A percentile compares a stretch with the other conserved stretches of the same genome.
These are phyloP conservation scores for Panurus biarmicus DNA, from an alignment of 2,113 vertebrate species.

Conservation along the genomic window DNA sequence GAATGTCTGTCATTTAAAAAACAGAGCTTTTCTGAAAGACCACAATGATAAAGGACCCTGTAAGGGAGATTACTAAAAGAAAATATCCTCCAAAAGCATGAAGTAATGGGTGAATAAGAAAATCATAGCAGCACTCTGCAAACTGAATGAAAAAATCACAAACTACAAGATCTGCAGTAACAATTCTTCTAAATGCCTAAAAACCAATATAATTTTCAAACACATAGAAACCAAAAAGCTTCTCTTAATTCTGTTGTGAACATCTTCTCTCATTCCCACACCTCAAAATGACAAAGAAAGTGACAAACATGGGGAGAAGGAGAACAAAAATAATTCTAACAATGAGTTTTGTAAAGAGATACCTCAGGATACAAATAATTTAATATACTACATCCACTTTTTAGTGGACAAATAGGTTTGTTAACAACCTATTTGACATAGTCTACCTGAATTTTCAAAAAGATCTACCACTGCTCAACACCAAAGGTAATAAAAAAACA, in stretches of 20 bases:
- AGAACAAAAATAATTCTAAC: not conserved
- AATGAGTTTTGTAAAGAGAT: not conserved
- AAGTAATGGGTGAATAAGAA: not conserved
- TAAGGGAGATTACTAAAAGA: not conserved
- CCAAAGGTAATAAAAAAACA: not conserved
- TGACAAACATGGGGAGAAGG: not conserved
- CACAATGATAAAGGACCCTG: not conserved
- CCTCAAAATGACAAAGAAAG: not conserved
- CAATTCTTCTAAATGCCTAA: not conserved
- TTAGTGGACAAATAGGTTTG: not conserved
- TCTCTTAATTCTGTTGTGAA: not conserved
- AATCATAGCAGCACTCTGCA: not conserved
- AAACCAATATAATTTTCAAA: not conserved
- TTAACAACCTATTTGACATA: not conserved
- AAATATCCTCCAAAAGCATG: not conserved
- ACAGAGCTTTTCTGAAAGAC: not conserved
- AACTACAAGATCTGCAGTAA: not conserved
- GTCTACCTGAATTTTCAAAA: not conserved
- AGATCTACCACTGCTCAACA: not conserved
- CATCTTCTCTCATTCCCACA: not conserved
- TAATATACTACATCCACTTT: not conserved
- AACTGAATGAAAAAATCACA: not conserved
- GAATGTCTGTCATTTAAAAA: not conserved
- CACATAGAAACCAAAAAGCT: not conserved
- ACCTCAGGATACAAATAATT: not conserved